These are phyloP conservation scores for Atta colombica DNA, from an alignment of 1,140 invertebrate genomes.

Conservation along the genomic window DNA sequence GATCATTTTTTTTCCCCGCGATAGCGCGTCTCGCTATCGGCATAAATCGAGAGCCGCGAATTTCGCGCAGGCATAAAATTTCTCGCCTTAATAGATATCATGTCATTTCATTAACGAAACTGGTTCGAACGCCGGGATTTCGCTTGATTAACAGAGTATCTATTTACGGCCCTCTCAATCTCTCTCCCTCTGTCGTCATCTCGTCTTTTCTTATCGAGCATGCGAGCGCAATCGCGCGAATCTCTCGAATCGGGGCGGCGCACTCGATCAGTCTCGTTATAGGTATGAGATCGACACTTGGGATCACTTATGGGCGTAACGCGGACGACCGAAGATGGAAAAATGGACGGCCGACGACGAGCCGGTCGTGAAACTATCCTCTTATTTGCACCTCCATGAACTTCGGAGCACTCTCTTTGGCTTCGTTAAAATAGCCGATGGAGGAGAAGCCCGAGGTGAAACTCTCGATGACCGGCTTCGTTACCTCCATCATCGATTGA, in stretches of 20 bases:
- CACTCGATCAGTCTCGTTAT: slow-evolving; percentile 70
- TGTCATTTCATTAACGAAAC: slow-evolving; percentile 72
- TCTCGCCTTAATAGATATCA: slow-evolving; percentile 54
- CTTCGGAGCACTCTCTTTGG: slow-evolving; percentile 37
- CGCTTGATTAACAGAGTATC: slow-evolving; percentile 66
- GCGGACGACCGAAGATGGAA: slow-evolving; percentile 66
- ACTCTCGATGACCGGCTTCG: slow-evolving; percentile 65
- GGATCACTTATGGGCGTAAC: slow-evolving; percentile 70
- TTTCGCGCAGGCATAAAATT: slow-evolving; percentile 45
- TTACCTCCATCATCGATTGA: slow-evolving; percentile 21
- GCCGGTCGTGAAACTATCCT: slow-evolving; percentile 76
- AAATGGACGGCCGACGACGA: slow-evolving; percentile 69
- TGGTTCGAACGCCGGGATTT: slow-evolving; percentile 67
- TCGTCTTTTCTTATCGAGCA: slow-evolving; percentile 40
- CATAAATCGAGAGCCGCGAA: slow-evolving; percentile 21
- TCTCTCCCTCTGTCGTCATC: slow-evolving; percentile 9
- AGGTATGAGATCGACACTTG: slow-evolving; percentile 59
- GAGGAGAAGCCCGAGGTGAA: slow-evolving; percentile 61
- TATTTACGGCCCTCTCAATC: slow-evolving; percentile 24
- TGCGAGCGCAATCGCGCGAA: slow-evolving; percentile 24
- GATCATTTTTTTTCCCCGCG: not conserved
- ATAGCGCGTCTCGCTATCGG: not conserved
- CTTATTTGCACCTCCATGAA: slow-evolving; percentile 67
- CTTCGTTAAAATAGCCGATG: slow-evolving; percentile 72
- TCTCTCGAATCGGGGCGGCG: slow-evolving; percentile 21